phyloP scores from a whole-genome alignment of 1,140 invertebrate genomes.

The Heliconius nattereri region DNA sequence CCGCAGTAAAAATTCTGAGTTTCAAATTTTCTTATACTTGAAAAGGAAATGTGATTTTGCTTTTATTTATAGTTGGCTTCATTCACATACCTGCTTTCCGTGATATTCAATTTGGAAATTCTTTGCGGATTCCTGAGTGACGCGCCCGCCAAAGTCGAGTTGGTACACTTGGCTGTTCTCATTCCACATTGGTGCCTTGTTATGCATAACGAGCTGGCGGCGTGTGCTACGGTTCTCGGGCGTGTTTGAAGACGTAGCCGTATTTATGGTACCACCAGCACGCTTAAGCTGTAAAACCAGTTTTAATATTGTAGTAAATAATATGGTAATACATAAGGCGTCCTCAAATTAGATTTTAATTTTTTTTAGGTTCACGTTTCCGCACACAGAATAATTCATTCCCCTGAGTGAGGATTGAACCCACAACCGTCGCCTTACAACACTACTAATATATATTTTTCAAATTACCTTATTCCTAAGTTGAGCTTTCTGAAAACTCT shows the following conservation, averaged over 20 bases:
- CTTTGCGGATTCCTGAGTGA: conserved; percentile 99
- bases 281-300: conserved; percentile 59
- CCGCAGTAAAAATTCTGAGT: too few relatives aligned
- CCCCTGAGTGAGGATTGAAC: too few relatives aligned
- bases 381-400: too few relatives aligned
- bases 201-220: conserved; percentile 97
- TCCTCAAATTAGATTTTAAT: background rate
- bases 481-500: conserved; percentile 97
- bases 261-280: conserved; percentile 46
- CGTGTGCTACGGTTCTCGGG: conserved; percentile 35
- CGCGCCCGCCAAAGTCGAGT: conserved; percentile 98
- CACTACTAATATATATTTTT: background rate
- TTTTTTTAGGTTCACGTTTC: background rate
- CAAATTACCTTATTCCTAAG: conserved; percentile 93
- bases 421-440: too few relatives aligned
- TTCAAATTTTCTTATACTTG: background rate
- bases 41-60: too few relatives aligned
- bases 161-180: conserved; percentile 99
- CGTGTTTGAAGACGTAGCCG: conserved; percentile 24
- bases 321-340: background rate
- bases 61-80: too few relatives aligned
- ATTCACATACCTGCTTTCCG: conserved; percentile 91
- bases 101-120: conserved; percentile 99
- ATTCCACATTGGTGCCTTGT: conserved; percentile 99
- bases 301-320: background rate